A percentile compares a stretch with the other conserved stretches of the same genome.
These are phyloP conservation scores for Eurypyga helias DNA, from an alignment of 2,113 vertebrate genomes.

Conservation along the genomic window DNA sequence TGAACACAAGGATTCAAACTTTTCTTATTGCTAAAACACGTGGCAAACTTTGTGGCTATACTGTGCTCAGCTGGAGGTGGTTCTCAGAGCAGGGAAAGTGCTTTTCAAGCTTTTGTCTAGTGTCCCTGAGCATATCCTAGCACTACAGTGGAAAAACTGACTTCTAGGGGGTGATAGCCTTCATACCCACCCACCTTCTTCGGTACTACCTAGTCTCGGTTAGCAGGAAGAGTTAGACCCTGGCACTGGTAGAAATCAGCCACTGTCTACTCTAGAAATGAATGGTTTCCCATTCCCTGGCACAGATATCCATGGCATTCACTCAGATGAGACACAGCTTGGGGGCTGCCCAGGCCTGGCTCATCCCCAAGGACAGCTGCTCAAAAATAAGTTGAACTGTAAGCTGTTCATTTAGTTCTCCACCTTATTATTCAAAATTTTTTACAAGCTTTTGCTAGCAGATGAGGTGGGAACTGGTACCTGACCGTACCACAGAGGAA, in stretches of 20 bases:
- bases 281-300: background rate
- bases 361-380: background rate
- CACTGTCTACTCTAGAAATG: background rate
- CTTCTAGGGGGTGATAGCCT: background rate
- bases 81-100: background rate
- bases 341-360: background rate
- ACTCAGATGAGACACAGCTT: background rate
- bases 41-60: background rate
- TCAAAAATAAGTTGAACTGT: background rate
- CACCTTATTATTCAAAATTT: background rate
- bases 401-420: background rate
- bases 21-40: background rate
- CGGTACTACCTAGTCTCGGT: background rate
- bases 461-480: background rate
- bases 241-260: background rate
- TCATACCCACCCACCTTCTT: background rate
- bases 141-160: background rate
- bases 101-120: background rate
- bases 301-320: accelerated
- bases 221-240: background rate
- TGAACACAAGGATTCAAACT: background rate
- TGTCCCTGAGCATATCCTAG: background rate
- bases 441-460: background rate
- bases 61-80: background rate
- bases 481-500: background rate